Evolutionary conservation across 2,888 invertebrate genomes (phyloP), one percentile per base, ranked within the genome.

Genomic region (Pristionchus maxplancki): DNA sequence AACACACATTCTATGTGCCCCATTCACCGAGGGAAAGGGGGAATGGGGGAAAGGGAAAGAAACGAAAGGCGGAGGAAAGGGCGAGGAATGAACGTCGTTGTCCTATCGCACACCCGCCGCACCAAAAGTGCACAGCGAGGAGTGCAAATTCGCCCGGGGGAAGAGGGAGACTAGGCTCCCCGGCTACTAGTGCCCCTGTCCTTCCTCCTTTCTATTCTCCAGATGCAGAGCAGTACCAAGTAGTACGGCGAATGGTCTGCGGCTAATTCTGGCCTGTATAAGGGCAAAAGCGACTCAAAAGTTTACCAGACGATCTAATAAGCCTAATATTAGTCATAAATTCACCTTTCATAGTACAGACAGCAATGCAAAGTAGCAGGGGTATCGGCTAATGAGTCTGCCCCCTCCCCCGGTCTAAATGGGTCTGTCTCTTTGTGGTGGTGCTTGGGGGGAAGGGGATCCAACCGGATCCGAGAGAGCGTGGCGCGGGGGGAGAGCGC

Each of bases 391-490:
- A 67, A 67, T 67, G 67, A 67, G n/a, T n/a, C 31, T 67, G 31
- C 67, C 20, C 67, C 20, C 17, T 58, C 67, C 67, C 64, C 13
- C 64, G 0, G 64, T 67, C 67, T 67, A 67, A 67, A 67, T 67
- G 31, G 34, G 67, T 67, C 67, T 34, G 31, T 67, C 34, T 67
- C 67, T 67, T 34, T 67, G 31, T 67, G 67, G 31, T 67, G 15
- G 31, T 24, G n/a, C 20, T 20, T 9, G 58, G 24, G n/a, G 58
- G n/a, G n/a, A 9, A n/a, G 31, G 31, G 67, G 67, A 67, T 67
- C 67, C 67, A 67, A 67, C 67, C 67, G 67, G 67, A 67, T 67
- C 67, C 67, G 67, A 67, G 67, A 67, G 67, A 67, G 67, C 24
- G 20, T 34, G 31, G 31, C 15, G 67, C 15, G 67, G 34, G 67